A percentile compares a stretch with the other conserved stretches of the same genome.
Evolutionary conservation across 2,113 vertebrate genomes (phyloP).

Genomic region (Speoplatyrhinus poulsoni): DNA sequence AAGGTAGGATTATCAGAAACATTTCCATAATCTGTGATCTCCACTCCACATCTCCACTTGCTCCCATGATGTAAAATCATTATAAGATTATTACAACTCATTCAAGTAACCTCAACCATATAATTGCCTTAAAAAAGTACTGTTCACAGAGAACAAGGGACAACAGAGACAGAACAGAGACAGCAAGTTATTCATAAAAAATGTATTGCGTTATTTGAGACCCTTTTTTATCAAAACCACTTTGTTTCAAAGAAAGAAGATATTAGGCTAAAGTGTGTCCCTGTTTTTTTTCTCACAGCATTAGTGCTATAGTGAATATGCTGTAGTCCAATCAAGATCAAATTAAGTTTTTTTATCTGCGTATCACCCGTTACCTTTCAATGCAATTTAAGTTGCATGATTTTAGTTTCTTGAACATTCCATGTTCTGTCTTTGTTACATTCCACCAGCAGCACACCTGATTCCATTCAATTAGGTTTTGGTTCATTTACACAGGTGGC

Average conservation of each 20-base stretch:
- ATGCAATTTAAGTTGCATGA: not conserved
- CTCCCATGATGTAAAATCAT: not conserved
- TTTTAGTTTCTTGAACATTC: not conserved
- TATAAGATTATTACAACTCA: not conserved
- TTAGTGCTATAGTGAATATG: too few relatives aligned
- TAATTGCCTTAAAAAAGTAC: not conserved
- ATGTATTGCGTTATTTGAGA: not conserved
- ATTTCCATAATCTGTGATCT: slow-evolving; percentile 8
- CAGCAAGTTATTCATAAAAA: slow-evolving; percentile 24
- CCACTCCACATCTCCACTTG: not conserved
- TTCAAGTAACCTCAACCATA: not conserved
- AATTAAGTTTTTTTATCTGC: too few relatives aligned
- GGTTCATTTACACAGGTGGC: not conserved
- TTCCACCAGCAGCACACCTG: too few relatives aligned
- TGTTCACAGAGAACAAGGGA: not conserved
- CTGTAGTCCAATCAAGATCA: too few relatives aligned
- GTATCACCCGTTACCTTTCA: too few relatives aligned
- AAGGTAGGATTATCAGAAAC: slow-evolving; percentile 75
- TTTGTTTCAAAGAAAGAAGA: slow-evolving; percentile 2
- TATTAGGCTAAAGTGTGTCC: too few relatives aligned
- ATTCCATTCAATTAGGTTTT: too few relatives aligned
- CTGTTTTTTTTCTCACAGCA: too few relatives aligned
- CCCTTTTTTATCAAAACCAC: slow-evolving; percentile 5
- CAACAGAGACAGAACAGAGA: not conserved
- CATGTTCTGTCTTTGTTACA: not conserved